Base-by-base conservation (phyloP, 1,140 invertebrate genomes). In the Dendrolimus kikuchii region DNA sequence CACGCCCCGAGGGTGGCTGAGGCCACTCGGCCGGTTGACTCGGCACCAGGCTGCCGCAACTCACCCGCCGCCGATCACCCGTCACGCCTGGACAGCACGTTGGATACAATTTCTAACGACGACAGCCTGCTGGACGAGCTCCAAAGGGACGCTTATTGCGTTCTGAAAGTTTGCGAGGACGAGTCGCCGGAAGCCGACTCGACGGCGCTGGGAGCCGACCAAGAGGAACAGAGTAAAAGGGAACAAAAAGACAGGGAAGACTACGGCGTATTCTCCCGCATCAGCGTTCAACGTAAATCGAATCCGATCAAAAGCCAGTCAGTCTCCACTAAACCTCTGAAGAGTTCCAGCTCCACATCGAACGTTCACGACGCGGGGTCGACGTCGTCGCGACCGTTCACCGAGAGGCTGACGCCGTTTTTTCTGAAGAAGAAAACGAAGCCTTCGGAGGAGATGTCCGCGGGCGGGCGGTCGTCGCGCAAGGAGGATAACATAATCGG, bases 361-460 rank as follows among this genome's bases (percentile, higher is more conserved):
- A 81, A 83, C 60, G 76, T 81, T 5, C 72, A 76, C 55, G 79
- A 82, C 49, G 69, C 70, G 5, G 74, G 69, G 1, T 54, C 76
- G n/a, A 76, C 74, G 54, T 51, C 74, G 51, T 79, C 83, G 58
- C 70, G 77, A 5, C 81, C 81, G 50, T 53, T 88, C 10, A 52
- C 86, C 8, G 82, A 88, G 54, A 57, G 82, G 39, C 61, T 88
- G 23, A 79, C 82, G 48, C 78, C 80, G 4, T 87, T 82, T 45
- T 86, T 88, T 65, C 62, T 87, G 0, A 87, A 87, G 56, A 81
- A 81, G 57, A 88, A 87, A 51, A 62, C 77, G 10, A 87, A 87
- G 59, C 71, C 80, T 10, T 58, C 76, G 44, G 74, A 78, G 9
- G 77, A 80, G 8, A 36, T 74, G 46, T 67, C 74, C 9, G 73